Evolutionary conservation across 1,140 invertebrate genomes (phyloP).

Genomic region (Zelostemma sp.): DNA sequence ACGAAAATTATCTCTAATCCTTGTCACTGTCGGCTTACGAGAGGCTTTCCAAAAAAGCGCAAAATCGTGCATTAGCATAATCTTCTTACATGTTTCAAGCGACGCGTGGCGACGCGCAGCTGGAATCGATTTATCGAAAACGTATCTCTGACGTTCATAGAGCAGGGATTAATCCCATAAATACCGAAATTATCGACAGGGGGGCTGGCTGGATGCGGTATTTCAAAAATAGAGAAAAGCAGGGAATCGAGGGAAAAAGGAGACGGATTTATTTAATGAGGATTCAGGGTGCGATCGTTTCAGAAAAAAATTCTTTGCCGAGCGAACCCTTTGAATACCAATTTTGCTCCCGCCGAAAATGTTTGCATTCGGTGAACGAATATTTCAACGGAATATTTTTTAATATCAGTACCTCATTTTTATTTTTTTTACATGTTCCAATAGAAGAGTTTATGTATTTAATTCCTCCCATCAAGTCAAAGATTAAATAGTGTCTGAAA

Average conservation of each 20-base stretch:
- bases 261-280: slow-evolving; percentile 45
- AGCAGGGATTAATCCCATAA: slow-evolving; percentile 49
- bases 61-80: slow-evolving; percentile 49
- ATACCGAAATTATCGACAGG: slow-evolving; percentile 47
- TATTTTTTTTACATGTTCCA: neutral
- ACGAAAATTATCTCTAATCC: slow-evolving; percentile 42
- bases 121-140: slow-evolving; percentile 52
- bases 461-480: too few relatives aligned
- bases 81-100: slow-evolving; percentile 39
- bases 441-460: neutral
- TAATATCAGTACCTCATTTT: too few relatives aligned
- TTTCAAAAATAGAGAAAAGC: slow-evolving; percentile 24
- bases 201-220: slow-evolving; percentile 15
- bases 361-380: too few relatives aligned
- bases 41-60: slow-evolving; percentile 49
- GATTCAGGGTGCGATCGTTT: slow-evolving; percentile 3
- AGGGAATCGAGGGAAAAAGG: slow-evolving; percentile 7
- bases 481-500: too few relatives aligned
- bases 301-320: neutral
- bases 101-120: slow-evolving; percentile 46
- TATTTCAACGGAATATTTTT: too few relatives aligned
- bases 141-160: slow-evolving; percentile 34
- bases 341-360: neutral
- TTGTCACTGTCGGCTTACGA: slow-evolving; percentile 40
- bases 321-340: neutral